Conservation (phyloP, 2,888 invertebrate species). For the Neria commutata region DNA sequence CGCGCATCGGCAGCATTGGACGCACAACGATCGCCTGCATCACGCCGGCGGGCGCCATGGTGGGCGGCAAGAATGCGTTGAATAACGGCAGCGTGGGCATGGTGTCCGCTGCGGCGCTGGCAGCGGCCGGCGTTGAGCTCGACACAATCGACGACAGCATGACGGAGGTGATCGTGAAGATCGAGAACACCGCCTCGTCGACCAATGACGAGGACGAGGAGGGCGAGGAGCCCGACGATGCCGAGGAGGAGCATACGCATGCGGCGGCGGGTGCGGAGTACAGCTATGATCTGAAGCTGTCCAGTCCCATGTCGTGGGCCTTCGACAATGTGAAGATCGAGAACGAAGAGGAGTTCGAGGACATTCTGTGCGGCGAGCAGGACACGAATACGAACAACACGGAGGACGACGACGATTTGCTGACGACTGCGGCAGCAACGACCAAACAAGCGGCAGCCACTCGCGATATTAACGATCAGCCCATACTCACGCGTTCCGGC, state of each 20-base stretch:
- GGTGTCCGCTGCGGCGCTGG: slow-evolving; percentile 47
- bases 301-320: slow-evolving; percentile 61
- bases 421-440: slow-evolving; percentile 49
- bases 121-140: slow-evolving; percentile 53
- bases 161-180: slow-evolving; percentile 59
- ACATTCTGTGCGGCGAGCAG: slow-evolving; percentile 46
- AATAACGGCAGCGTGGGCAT: slow-evolving; percentile 45
- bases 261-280: slow-evolving; percentile 36
- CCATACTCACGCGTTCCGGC: slow-evolving; percentile 2
- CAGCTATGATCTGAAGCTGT: slow-evolving; percentile 60
- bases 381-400: slow-evolving; percentile 51
- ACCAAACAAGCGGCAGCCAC: slow-evolving; percentile 44
- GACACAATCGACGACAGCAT: slow-evolving; percentile 54
- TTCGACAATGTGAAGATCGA: slow-evolving; percentile 60
- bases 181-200: slow-evolving; percentile 50
- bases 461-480: background rate
- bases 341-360: slow-evolving; percentile 58
- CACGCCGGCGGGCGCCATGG: slow-evolving; percentile 41
- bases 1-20: slow-evolving; percentile 55
- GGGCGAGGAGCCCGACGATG: slow-evolving; percentile 47
- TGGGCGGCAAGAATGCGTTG: slow-evolving; percentile 35
- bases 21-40: slow-evolving; percentile 56
- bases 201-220: slow-evolving; percentile 47
- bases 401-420: slow-evolving; percentile 54
- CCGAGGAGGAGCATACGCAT: slow-evolving; percentile 39